Evolutionary conservation across 2,113 vertebrate genomes (phyloP), one percentile per base, ranked within the genome.

Genomic region (Odobenus rosmarus): DNA sequence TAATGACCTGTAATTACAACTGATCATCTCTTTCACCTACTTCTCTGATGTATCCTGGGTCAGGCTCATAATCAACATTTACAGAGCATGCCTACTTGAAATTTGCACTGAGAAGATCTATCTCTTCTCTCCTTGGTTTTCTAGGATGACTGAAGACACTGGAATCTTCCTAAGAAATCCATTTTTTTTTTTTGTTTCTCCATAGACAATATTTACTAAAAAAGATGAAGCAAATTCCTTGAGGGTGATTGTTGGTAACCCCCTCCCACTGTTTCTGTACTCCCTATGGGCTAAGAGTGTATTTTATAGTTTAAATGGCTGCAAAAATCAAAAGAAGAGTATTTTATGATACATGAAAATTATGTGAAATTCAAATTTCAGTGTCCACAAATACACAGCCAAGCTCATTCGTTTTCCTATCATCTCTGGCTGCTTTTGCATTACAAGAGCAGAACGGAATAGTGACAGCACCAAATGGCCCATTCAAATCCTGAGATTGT

Each of bases 311-410:
- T 95, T 84, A 89, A 87, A 79, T 64, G 26, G n/a, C 19, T 53
- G 1, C 61, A 79, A 87, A 79, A 49, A 72, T 69, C 33, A 84
- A 80, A 88, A 93, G 57, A 86, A 81, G 19, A 33, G 23, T 76
- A 87, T 31, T 96, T 83, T 24, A 13, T 77, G 46, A 49, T 36
- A 79, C 21, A n/a, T 33, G 61, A 79, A 88, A 89, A 94, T 51
- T 51, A 71, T 19, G 26, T 26, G 14, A 97, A 94, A 92, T 97
- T 90, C 57, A 77, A 88, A 90, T 81, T 57, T 87, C 67, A 61
- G 7, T 39, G 36, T 77, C 72, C 62, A 57, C 36, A 36, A 77
- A 74, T 55, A 59, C 49, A 86, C 16, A 88, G 53, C 33, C 62
- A 87, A 46, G 26, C 9, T 88, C 61, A 7, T 42, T 94, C 8